These are phyloP conservation scores for Acanthopagrus latus DNA, from an alignment of 2,797 vertebrate species.

Conservation along the genomic window DNA sequence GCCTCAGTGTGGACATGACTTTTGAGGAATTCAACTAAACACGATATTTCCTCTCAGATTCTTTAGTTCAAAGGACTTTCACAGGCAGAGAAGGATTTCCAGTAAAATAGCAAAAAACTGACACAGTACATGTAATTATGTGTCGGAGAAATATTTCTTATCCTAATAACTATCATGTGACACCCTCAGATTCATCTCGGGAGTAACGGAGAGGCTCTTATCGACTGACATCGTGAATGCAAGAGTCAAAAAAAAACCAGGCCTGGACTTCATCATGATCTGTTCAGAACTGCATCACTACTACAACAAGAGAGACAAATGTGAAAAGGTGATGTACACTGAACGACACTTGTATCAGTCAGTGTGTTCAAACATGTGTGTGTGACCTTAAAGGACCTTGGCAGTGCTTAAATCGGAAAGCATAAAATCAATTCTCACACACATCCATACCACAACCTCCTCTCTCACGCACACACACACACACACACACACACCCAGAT, in stretches of 20 bases:
- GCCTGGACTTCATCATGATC: background rate
- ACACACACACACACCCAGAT: slow-evolving; percentile 6
- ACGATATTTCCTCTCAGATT: background rate
- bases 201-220: too few relatives aligned
- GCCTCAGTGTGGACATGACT: background rate
- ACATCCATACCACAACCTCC: background rate
- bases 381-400: slow-evolving; percentile 42
- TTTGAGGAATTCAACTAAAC: background rate
- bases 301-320: background rate
- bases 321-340: slow-evolving; percentile 1
- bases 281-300: slow-evolving; percentile 1
- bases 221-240: too few relatives aligned
- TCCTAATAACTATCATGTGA: background rate
- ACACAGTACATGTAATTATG: too few relatives aligned
- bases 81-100: background rate
- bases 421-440: slow-evolving; percentile 27
- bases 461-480: background rate
- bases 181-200: background rate
- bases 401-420: slow-evolving; percentile 36
- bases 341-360: slow-evolving; percentile 8
- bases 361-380: slow-evolving; percentile 20
- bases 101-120: background rate
- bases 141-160: background rate
- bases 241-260: background rate
- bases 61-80: background rate